Evolutionary conservation across 2,797 vertebrate genomes (phyloP).

Genomic region (Sebastes dallii): DNA sequence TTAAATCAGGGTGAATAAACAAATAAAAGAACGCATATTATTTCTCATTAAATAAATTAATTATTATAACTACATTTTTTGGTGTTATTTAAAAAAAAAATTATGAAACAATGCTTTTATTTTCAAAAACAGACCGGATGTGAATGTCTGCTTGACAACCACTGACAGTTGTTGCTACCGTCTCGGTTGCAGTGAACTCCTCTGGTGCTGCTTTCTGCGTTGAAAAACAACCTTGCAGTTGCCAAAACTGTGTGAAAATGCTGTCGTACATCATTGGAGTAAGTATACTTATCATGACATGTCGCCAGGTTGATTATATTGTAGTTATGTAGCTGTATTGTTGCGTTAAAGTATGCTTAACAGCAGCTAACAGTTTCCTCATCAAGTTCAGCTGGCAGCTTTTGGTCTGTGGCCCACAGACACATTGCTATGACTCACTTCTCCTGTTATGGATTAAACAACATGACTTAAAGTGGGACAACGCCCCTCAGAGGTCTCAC

Average conservation of each 20-base stretch:
- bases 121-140: constrained; percentile 33
- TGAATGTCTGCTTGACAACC: accelerated
- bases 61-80: accelerated
- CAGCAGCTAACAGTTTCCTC: neutral
- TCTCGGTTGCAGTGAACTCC: neutral
- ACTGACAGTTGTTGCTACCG: neutral
- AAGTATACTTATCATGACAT: constrained; percentile 43
- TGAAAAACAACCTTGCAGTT: neutral
- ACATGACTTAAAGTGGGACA: neutral
- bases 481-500: constrained; percentile 35
- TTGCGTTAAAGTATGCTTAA: neutral
- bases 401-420: neutral
- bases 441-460: constrained; percentile 29
- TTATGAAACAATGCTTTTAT: constrained; percentile 4
- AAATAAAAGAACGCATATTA: accelerated
- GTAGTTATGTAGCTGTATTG: too few relatives aligned
- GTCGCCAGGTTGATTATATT: accelerated
- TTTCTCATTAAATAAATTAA: accelerated
- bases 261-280: constrained; percentile 78
- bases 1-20: neutral
- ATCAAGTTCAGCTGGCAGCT: neutral
- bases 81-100: neutral
- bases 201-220: neutral
- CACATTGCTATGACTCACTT: constrained; percentile 68
- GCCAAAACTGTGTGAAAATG: constrained; percentile 54